Evolutionary conservation across 2,888 invertebrate genomes (phyloP).

Genomic region (Spodoptera littoralis): DNA sequence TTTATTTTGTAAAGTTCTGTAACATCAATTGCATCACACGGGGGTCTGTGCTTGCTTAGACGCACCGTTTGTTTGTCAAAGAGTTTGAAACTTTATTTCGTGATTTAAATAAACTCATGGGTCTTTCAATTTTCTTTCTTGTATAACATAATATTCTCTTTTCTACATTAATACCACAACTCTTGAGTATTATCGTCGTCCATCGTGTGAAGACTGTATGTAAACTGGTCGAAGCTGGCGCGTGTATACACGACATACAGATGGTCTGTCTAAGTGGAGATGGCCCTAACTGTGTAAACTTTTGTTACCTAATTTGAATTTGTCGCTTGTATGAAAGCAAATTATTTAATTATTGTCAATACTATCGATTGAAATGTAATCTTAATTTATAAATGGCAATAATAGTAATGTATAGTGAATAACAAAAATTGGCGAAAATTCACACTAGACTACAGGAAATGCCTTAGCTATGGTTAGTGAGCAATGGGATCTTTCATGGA

Average conservation of each 20-base stretch:
- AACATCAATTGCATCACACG: neutral
- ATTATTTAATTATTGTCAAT: conserved; percentile 16
- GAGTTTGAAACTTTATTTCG: no score
- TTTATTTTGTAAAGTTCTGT: conserved; percentile 17
- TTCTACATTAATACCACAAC: no score
- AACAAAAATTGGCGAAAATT: conserved; percentile 35
- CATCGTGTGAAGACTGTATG: no score
- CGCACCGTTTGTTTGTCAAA: no score
- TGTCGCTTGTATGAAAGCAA: conserved; percentile 46
- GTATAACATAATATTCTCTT: no score
- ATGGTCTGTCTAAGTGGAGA: no score
- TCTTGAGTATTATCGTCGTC: no score
- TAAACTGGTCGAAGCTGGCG: no score
- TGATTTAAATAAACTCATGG: no score
- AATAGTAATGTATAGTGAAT: conserved; percentile 20
- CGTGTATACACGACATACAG: no score
- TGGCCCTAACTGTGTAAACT: neutral
- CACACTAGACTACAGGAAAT: conserved; percentile 56
- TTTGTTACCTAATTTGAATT: conserved; percentile 14
- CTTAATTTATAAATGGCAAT: conserved; percentile 27
- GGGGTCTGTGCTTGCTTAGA: no score
- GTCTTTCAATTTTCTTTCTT: no score
- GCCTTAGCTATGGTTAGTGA: conserved; percentile 79
- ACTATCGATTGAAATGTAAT: conserved; percentile 10
- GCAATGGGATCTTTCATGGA: conserved; percentile 59